Evolutionary conservation across 1,140 invertebrate species (phyloP), one percentile per base, ranked within the genome.

Genomic region (Hestina assimilis): DNA sequence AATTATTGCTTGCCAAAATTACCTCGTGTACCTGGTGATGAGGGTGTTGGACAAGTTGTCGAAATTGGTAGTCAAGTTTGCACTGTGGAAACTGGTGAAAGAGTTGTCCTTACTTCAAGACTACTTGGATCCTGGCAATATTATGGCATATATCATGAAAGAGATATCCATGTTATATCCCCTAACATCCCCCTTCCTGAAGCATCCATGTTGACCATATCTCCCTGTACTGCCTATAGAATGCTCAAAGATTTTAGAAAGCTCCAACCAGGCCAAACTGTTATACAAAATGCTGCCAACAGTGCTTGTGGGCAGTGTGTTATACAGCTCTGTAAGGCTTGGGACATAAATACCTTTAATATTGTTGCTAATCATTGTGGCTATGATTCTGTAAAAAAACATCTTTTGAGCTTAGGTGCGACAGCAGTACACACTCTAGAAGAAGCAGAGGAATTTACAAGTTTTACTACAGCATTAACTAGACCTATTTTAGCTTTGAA

Each of bases 261-360:
- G n/a, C 75, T 99, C 2, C 89, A 93, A 60, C 90, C 92, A 33
- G 97, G 96, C 12, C 95, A 85, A 48, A 78, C 74, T 21, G 61
- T 87, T 1, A 96, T 99, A 70, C 98, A 99, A 89, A 99, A 99
- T 90, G 97, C 96, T 41, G 96, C 95, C 1, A 99, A 99, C 84
- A 98, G 97, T 72, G 95, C 95, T 7, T 96, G 97, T 58, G 98
- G 98, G 0, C 95, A 97, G 81, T 92, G 94, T 67, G 95, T 98
- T 0, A 98, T 99, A 78, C 97, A 99, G 78, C 78, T 96, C 12
- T 94, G 93, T 74, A 92, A 91, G 70, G 88, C 90, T 33, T 94
- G 93, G 92, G 92, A 92, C 29, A 87, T 96, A 9, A 92, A 92
- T 35, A 94, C 93, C n/a, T 90, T 98, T 2, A 99, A 96, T 82